A percentile compares a stretch with the other conserved stretches of the same genome.
These are phyloP conservation scores for Leptinotarsa lineolata DNA, from an alignment of 1,140 invertebrate genomes.

Conservation along the genomic window DNA sequence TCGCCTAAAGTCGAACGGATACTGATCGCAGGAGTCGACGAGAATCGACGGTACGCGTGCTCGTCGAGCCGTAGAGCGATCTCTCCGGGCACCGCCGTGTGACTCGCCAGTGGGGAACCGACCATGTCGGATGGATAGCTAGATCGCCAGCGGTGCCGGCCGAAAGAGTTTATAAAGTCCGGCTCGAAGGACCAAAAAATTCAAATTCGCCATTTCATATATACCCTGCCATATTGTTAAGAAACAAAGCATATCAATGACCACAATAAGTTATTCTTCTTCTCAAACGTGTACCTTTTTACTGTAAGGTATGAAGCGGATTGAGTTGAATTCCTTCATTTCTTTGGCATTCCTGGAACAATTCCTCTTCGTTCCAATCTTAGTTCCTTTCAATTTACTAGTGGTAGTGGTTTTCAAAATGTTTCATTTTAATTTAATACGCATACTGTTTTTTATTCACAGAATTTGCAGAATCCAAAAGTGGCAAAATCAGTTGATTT, in stretches of 20 bases:
- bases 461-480: neutral
- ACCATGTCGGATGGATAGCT: neutral
- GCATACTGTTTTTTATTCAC: too few relatives aligned
- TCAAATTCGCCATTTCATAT: neutral
- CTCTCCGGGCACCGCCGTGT: neutral
- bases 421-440: too few relatives aligned
- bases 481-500: neutral
- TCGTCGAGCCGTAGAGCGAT: neutral
- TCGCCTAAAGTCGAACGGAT: neutral
- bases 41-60: neutral
- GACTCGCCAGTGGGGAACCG: conserved; percentile 3
- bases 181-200: neutral
- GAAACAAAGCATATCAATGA: too few relatives aligned
- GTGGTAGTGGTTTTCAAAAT: too few relatives aligned
- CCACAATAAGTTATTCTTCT: too few relatives aligned
- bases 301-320: too few relatives aligned
- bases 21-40: neutral
- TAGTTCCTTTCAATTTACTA: too few relatives aligned
- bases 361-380: too few relatives aligned
- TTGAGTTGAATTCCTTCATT: too few relatives aligned
- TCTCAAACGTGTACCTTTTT: too few relatives aligned
- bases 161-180: neutral
- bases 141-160: neutral
- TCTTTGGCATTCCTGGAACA: too few relatives aligned
- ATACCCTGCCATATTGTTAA: too few relatives aligned